A percentile compares a stretch with the other conserved stretches of the same genome.
Evolutionary conservation across 2,888 invertebrate genomes (phyloP).

Genomic region (Lacanobia wlatinum): DNA sequence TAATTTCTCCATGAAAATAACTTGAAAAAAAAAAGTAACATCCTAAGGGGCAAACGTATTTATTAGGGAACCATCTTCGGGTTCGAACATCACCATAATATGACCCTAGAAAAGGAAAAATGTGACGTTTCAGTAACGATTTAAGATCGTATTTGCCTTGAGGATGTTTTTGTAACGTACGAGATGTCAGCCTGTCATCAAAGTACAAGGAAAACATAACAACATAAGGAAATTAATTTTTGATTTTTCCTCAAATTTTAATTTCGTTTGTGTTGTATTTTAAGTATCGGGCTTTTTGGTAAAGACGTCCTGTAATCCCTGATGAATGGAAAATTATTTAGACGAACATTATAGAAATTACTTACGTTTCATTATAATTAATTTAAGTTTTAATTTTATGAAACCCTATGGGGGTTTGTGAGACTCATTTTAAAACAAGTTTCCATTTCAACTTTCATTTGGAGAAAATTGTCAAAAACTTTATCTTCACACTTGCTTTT

Average conservation of each 20-base stretch:
- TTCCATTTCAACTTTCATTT: too few species aligned
- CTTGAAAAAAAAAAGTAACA: neutral
- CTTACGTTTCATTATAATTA: neutral
- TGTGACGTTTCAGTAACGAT: slow-evolving; percentile 2
- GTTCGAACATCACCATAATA: neutral
- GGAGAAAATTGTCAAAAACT: too few species aligned
- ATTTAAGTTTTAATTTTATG: neutral
- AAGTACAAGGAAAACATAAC: too few species aligned
- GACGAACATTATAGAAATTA: neutral
- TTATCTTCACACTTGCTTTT: too few species aligned
- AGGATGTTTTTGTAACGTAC: slow-evolving; percentile 1
- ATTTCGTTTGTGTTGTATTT: slow-evolving; percentile 4
- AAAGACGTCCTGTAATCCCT: too few species aligned
- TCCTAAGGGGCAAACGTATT: neutral
- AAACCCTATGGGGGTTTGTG: neutral
- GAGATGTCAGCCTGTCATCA: neutral
- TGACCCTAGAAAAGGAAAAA: slow-evolving; percentile 17
- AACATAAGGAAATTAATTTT: neutral
- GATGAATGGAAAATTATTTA: neutral
- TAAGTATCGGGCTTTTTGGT: neutral
- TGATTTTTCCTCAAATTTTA: neutral
- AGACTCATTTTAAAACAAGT: neutral
- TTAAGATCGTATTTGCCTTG: slow-evolving; percentile 2
- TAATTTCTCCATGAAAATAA: too few species aligned
- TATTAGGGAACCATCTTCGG: neutral